Base-by-base conservation (phyloP, 2,888 invertebrate genomes). In the Heteropelma amictum region DNA sequence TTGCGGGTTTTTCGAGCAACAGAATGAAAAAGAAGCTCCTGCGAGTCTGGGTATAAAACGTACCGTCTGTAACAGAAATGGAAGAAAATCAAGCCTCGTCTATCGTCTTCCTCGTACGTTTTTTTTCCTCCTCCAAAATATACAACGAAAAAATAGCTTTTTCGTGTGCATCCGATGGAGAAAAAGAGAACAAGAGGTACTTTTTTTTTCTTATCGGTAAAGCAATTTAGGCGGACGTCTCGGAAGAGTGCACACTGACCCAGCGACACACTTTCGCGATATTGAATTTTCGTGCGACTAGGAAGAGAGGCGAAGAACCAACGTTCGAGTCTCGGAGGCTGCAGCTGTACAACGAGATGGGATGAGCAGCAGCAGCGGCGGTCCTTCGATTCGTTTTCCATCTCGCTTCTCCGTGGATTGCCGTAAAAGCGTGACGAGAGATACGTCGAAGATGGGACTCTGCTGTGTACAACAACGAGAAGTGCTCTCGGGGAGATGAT, bases 261-360 rank as follows among this genome's bases (percentile, higher is more conserved):
- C 72, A 79, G 73, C 77, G 78, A 78, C 80, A 80, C 73, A 77
- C 64, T 78, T 81, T 80, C 69, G 19, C 58, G 45, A 65, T 74
- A 68, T 74, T 77, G 77, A 68, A 79, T 79, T 79, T 53, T 33
- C 42, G 69, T 45, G 76, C 51, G 61, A 61, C 63, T 40, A 19
- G 58, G 21, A 35, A 14, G 49, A 58, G 12, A 51, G 28, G 14
- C 1, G 58, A 42, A 47, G 38, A 68, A 60, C n/a, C n/a, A n/a
- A 47, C 38, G 30, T 23, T 47, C 47, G 23, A 23, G 12, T 12
- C 33, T 23, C 14, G 21, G 12, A 19, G 33, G 54, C 14, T 47
- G 38, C 53, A 49, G 33, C 72, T 58, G 69, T 51, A 23, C n/a
- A 45, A 56, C 49, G 21, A 8, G 35, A 28, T 58, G 56, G 60